Conservation (phyloP, 2,797 vertebrate species). For the Psittacula echo region DNA sequence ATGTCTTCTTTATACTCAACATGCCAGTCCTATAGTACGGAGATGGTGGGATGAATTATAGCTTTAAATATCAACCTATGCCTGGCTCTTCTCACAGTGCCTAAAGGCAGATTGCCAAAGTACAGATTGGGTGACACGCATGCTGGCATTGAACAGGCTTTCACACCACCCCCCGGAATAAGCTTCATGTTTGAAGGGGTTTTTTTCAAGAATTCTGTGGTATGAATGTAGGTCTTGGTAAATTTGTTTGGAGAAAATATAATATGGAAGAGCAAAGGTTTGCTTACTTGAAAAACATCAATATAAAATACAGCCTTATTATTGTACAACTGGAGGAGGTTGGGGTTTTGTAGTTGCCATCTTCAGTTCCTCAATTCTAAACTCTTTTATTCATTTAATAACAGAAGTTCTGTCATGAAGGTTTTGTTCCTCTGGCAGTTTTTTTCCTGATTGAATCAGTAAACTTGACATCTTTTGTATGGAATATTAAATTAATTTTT, state of each 20-base stretch:
- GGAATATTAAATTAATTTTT: not conserved
- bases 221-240: constrained; percentile 24
- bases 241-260: constrained; percentile 25
- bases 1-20: not conserved
- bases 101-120: constrained; percentile 45
- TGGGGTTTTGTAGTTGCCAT: not conserved
- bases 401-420: not conserved
- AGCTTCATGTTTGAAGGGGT: not conserved
- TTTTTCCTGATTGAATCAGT: constrained; percentile 18
- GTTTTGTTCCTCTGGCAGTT: not conserved
- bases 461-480: constrained; percentile 26
- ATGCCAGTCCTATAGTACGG: not conserved
- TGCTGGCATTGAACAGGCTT: constrained; percentile 22
- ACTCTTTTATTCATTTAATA: not conserved
- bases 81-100: not conserved
- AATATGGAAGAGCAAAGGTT: not conserved
- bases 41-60: constrained; percentile 14
- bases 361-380: not conserved
- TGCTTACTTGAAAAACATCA: not conserved
- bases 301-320: not conserved
- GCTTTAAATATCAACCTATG: constrained; percentile 40
- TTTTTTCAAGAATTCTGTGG: not conserved
- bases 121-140: constrained; percentile 36
- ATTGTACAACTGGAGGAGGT: not conserved
- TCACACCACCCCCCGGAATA: constrained; percentile 43